phyloP scores from a whole-genome alignment of 2,797 vertebrate species.

The Chaunax sp. region DNA sequence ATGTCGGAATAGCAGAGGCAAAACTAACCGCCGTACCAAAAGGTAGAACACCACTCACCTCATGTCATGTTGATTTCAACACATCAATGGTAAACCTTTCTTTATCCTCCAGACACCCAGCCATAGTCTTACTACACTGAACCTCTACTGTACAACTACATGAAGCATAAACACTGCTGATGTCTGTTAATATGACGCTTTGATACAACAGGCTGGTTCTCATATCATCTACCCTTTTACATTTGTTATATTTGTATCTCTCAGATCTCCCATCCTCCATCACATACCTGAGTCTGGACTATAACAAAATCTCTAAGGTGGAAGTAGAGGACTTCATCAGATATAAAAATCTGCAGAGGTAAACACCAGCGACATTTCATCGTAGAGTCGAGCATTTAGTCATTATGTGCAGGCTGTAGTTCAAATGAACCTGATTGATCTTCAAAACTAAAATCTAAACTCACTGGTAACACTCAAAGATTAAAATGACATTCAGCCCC shows the following conservation, averaged over 20 bases:
- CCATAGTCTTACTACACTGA: background rate
- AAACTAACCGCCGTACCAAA: slow-evolving; percentile 94
- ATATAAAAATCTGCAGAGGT: slow-evolving; percentile 95
- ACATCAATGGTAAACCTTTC: background rate
- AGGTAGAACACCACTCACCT: slow-evolving; percentile 80
- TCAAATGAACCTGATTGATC: too few relatives aligned
- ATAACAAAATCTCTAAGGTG: slow-evolving; percentile 93
- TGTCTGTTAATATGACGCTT: background rate
- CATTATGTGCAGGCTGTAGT: too few relatives aligned
- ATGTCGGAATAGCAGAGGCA: slow-evolving; percentile 93
- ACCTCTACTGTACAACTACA: background rate
- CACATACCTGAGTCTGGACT: slow-evolving; percentile 92
- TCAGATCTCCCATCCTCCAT: slow-evolving; percentile 88
- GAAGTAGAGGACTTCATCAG: slow-evolving; percentile 94
- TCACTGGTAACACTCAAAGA: too few relatives aligned
- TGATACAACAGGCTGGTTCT: background rate
- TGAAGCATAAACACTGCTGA: background rate
- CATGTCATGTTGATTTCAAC: slow-evolving; percentile 1
- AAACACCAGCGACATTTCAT: slow-evolving; percentile 33
- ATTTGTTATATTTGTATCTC: slow-evolving; percentile 26
- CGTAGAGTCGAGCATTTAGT: background rate
- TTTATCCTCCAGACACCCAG: background rate
- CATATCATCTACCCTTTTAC: background rate
- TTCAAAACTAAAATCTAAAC: background rate
- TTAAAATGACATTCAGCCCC: too few relatives aligned